Evolutionary conservation across 2,888 invertebrate species (phyloP), one percentile per base, ranked within the genome.

Genomic region (Petrophora chlorosata): DNA sequence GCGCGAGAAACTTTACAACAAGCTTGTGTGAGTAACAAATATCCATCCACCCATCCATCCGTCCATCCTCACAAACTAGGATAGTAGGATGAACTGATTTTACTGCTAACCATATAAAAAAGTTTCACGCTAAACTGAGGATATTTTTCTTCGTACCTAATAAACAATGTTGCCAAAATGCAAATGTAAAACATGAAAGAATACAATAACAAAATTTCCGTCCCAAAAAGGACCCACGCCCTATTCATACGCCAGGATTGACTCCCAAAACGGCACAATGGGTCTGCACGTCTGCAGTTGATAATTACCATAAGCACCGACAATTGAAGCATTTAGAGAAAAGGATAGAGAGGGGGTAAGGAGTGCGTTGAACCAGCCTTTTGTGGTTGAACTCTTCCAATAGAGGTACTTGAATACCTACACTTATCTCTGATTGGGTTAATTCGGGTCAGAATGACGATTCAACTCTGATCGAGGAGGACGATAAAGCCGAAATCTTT

Each of bases 201-300:
- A 17, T 16, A 41, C 15, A 30, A 32, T 26, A 25, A 22, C 19
- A 5, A 36, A 12, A 47, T 35, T 39, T 5, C 33, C 19, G n/a
- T 0, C 23, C 34, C 22, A 33, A 40, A 30, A 40, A 35, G 28
- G 32, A 17, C 15, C n/a, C 29, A n/a, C 13, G 1, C 17, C 34
- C 8, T 23, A 15, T 44, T 45, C 43, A 41, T 15, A 3, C 13
- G 19, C n/a, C 38, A 4, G 29, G 26, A 28, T 34, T 19, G 13
- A 14, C 10, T 13, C 17, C 44, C 48, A 38, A 44, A 40, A 8
- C 33, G 36, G 45, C 17, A 49, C 49, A 53, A 49, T 53, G 38
- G 38, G 9, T 13, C 16, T 5, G 30, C 12, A 17, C n/a, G n/a
- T n/a, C n/a, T 9, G 25, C 25, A 38, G 16, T 1, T 26, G 5